phyloP scores from a whole-genome alignment of 2,113 vertebrate species.

The Halichoeres trimaculatus region DNA sequence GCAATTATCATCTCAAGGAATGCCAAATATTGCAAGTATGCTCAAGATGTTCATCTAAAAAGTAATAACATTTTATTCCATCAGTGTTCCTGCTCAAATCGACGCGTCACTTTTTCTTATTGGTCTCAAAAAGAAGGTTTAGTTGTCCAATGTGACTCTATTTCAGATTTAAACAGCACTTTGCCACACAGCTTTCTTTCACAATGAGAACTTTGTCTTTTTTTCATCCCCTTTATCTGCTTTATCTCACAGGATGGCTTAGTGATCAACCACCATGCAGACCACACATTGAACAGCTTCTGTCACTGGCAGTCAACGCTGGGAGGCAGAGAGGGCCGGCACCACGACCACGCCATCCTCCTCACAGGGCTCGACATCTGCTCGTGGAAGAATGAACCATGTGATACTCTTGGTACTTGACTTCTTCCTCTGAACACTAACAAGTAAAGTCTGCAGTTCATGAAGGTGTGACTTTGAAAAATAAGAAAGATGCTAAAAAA shows the following conservation, averaged over 20 bases:
- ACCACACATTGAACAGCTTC: slow-evolving; percentile 92
- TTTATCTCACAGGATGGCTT: slow-evolving; percentile 85
- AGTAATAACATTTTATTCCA: slow-evolving; percentile 23
- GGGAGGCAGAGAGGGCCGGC: slow-evolving; percentile 84
- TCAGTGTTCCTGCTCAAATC: slow-evolving; percentile 7
- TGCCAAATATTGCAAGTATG: slow-evolving; percentile 57
- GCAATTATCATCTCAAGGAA: slow-evolving; percentile 59
- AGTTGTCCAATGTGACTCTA: neutral
- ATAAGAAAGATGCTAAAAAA: neutral
- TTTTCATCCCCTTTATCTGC: slow-evolving; percentile 7
- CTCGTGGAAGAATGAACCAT: slow-evolving; percentile 94
- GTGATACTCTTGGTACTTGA: slow-evolving; percentile 89
- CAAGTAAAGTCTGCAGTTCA: neutral
- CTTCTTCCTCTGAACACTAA: neutral
- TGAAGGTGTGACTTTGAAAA: neutral
- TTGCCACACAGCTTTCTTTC: neutral
- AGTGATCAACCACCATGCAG: slow-evolving; percentile 91
- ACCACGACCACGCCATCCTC: slow-evolving; percentile 92
- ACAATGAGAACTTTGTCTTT: slow-evolving; percentile 4
- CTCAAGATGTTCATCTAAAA: slow-evolving; percentile 7
- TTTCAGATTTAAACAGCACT: neutral
- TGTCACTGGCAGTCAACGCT: slow-evolving; percentile 93
- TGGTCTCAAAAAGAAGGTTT: neutral
- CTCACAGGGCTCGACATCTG: slow-evolving; percentile 93
- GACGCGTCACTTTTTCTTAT: neutral